A percentile compares a stretch with the other conserved stretches of the same genome.
phyloP scores from a whole-genome alignment of 2,113 vertebrate genomes.

The Cebus imitator region DNA sequence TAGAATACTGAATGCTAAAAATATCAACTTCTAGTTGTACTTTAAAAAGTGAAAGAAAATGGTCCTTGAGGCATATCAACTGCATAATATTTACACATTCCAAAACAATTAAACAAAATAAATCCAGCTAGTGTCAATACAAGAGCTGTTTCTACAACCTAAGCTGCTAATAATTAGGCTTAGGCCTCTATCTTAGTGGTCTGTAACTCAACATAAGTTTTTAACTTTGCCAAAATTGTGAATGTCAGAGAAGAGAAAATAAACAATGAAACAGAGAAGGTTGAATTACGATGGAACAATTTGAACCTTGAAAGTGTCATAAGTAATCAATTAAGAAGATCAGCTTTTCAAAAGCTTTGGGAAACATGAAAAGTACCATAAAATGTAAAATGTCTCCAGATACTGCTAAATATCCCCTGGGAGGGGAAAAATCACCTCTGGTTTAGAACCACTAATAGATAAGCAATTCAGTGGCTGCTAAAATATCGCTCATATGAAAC shows the following conservation, averaged over 20 bases:
- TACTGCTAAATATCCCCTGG: not conserved
- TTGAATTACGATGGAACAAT: not conserved
- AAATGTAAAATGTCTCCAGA: not conserved
- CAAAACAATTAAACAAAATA: slow-evolving; percentile 49
- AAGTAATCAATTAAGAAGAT: slow-evolving; percentile 42
- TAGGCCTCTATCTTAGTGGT: not conserved
- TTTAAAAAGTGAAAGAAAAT: not conserved
- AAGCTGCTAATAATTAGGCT: not conserved
- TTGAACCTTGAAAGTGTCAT: not conserved
- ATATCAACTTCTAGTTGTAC: not conserved
- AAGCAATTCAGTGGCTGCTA: fast-evolving
- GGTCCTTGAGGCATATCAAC: not conserved
- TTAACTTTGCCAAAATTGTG: not conserved
- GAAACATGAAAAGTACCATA: not conserved
- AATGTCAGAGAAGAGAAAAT: slow-evolving; percentile 52
- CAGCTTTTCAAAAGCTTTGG: not conserved
- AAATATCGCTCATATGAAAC: not conserved
- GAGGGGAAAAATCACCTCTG: fast-evolving
- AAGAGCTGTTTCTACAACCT: not conserved
- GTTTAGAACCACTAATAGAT: too few relatives aligned
- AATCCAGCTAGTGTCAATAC: not conserved
- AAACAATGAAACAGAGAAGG: slow-evolving; percentile 28
- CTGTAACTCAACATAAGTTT: not conserved
- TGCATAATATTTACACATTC: not conserved
- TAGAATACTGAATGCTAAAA: not conserved